These are phyloP conservation scores for Lissonota sp. DNA, from an alignment of 2,888 invertebrate genomes.

Conservation along the genomic window DNA sequence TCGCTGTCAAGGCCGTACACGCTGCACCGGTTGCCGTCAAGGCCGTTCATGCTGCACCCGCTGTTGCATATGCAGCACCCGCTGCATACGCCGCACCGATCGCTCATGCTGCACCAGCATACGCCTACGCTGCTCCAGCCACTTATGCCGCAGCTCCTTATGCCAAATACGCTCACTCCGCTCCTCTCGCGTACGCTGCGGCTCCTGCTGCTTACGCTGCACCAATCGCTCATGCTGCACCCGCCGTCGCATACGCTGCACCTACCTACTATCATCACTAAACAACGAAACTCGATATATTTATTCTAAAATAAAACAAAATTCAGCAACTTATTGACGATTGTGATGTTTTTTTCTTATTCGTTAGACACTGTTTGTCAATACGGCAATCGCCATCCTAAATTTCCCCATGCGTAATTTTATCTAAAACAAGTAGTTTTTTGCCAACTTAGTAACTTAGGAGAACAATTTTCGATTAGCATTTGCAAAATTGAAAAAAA, in stretches of 20 bases:
- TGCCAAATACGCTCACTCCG: slow-evolving; percentile 31
- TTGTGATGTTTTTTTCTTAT: background rate
- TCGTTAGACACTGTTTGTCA: background rate
- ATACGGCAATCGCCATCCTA: slow-evolving; percentile 83
- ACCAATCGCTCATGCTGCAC: slow-evolving; percentile 63
- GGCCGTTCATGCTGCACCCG: slow-evolving; percentile 64
- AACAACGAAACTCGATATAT: slow-evolving; percentile 36
- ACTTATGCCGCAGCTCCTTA: slow-evolving; percentile 55
- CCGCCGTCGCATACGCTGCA: slow-evolving; percentile 45
- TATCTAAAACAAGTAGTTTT: slow-evolving; percentile 81
- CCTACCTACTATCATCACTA: slow-evolving; percentile 63
- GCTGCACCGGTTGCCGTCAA: slow-evolving; percentile 67
- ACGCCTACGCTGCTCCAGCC: slow-evolving; percentile 77
- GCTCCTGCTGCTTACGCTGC: slow-evolving; percentile 61
- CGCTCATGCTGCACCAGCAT: slow-evolving; percentile 81
- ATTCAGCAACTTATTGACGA: slow-evolving; percentile 5
- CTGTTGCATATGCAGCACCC: slow-evolving; percentile 59
- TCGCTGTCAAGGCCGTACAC: slow-evolving; percentile 83
- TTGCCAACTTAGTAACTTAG: too few relatives aligned
- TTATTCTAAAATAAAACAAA: slow-evolving; percentile 57
- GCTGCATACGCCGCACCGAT: slow-evolving; percentile 81
- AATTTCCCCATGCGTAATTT: slow-evolving; percentile 93
- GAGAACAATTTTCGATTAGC: too few relatives aligned
- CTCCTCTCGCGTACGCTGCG: slow-evolving; percentile 62
- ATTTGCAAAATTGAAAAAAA: too few relatives aligned